Percentiles rank a stretch among this genome's conserved stretches.
Conservation (phyloP, 2,888 invertebrate genomes). For the Scaptomyza cyrtandrae region DNA sequence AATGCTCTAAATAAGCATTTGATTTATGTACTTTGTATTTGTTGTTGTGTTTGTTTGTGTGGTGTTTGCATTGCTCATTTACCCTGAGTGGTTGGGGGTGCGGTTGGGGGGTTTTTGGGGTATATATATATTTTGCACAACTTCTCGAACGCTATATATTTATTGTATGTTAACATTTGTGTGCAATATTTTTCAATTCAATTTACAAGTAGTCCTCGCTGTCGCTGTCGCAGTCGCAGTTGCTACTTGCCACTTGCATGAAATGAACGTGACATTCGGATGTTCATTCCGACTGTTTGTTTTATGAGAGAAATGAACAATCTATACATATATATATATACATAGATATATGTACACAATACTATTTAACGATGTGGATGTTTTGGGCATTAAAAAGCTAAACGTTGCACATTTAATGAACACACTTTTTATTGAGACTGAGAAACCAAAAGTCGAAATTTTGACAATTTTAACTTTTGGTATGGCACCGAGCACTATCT, state of each 20-base stretch:
- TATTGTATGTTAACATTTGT: slow-evolving; percentile 34
- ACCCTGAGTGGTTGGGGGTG: background rate
- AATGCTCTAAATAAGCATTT: slow-evolving; percentile 54
- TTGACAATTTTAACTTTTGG: too few species aligned
- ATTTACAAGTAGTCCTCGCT: slow-evolving; percentile 56
- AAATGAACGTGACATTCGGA: slow-evolving; percentile 60
- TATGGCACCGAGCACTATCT: too few species aligned
- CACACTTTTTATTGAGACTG: too few species aligned
- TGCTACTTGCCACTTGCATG: too few species aligned
- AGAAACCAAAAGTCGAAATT: too few species aligned
- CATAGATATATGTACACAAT: too few species aligned
- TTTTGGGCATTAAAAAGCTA: too few species aligned
- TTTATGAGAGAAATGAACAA: slow-evolving; percentile 22
- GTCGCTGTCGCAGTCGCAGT: too few species aligned
- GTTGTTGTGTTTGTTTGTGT: background rate
- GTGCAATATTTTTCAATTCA: slow-evolving; percentile 68
- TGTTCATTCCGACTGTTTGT: slow-evolving; percentile 26
- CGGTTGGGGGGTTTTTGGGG: background rate
- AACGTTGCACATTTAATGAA: too few species aligned
- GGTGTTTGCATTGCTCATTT: slow-evolving; percentile 24
- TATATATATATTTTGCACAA: slow-evolving; percentile 30
- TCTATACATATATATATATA: too few species aligned
- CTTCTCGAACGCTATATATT: slow-evolving; percentile 20
- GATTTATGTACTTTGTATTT: slow-evolving; percentile 46
- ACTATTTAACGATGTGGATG: too few species aligned